These are phyloP conservation scores for Ctenopoma kingsleyae DNA, from an alignment of 2,797 vertebrate species.

Conservation along the genomic window DNA sequence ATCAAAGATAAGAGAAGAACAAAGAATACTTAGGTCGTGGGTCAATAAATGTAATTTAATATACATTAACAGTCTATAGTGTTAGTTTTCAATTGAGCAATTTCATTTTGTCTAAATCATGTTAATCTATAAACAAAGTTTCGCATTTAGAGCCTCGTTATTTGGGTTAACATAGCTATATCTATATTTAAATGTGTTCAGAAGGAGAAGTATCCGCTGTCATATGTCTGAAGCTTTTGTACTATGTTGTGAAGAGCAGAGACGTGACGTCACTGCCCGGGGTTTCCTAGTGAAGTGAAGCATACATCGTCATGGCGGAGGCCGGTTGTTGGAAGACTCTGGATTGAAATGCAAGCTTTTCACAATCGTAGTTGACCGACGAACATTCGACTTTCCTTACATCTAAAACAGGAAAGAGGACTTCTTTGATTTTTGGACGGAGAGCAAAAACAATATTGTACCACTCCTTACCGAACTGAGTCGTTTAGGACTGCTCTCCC, in stretches of 20 bases:
- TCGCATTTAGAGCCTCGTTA: too few species aligned
- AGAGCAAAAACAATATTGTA: constrained; percentile 40
- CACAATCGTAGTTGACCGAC: constrained; percentile 58
- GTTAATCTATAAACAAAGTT: too few species aligned
- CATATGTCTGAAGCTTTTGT: constrained; percentile 48
- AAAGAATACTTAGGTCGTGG: too few species aligned
- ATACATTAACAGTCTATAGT: too few species aligned
- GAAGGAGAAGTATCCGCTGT: background rate
- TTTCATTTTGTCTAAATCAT: too few species aligned
- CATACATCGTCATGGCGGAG: constrained; percentile 88
- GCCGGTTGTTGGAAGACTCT: constrained; percentile 83
- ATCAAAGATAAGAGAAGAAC: background rate
- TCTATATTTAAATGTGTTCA: background rate
- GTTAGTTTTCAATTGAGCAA: too few species aligned
- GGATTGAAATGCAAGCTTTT: constrained; percentile 80
- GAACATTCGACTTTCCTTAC: constrained; percentile 36
- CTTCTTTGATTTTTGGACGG: constrained; percentile 16
- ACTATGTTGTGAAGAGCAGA: constrained; percentile 27
- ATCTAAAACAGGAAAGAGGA: constrained; percentile 39
- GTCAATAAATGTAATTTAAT: too few species aligned
- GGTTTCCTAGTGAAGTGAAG: constrained; percentile 86
- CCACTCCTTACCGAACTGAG: constrained; percentile 49
- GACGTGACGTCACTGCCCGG: constrained; percentile 86
- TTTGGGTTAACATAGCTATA: too few species aligned
- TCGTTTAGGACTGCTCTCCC: constrained; percentile 72